These are phyloP conservation scores for Leptinotarsa texana DNA, from an alignment of 1,140 invertebrate genomes.

Conservation along the genomic window DNA sequence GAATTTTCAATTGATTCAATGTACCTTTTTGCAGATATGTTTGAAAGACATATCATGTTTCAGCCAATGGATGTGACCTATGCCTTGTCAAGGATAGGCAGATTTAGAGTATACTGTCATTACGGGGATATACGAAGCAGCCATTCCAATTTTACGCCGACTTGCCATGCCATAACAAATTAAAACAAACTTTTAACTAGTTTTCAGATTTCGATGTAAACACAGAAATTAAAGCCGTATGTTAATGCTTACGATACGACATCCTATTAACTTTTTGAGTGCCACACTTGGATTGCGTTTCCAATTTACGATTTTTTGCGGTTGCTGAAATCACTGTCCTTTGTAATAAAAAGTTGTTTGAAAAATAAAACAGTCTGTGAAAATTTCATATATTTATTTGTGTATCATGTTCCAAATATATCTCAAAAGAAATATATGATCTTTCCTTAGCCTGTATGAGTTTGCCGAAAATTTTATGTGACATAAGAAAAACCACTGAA, in stretches of 20 bases:
- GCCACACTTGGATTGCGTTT: background rate
- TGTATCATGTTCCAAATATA: too few species aligned
- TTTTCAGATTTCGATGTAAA: slow-evolving; percentile 17
- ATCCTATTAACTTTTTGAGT: slow-evolving; percentile 11
- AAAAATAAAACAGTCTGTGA: background rate
- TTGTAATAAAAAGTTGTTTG: background rate
- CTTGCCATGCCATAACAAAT: slow-evolving; percentile 13
- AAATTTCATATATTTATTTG: background rate
- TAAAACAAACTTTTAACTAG: slow-evolving; percentile 20
- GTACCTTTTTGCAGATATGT: too few species aligned
- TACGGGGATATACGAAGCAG: background rate
- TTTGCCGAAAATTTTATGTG: too few species aligned
- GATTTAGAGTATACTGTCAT: background rate
- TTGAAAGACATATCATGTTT: too few species aligned
- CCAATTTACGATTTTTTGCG: background rate
- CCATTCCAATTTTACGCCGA: slow-evolving; percentile 13
- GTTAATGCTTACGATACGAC: slow-evolving; percentile 19
- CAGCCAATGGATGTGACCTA: too few species aligned
- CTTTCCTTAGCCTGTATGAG: too few species aligned
- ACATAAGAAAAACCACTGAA: too few species aligned
- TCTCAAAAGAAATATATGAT: too few species aligned
- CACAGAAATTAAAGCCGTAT: slow-evolving; percentile 19
- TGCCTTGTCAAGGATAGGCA: background rate
- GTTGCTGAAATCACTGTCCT: background rate
- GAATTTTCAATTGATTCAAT: too few species aligned